phyloP scores from a whole-genome alignment of 1,140 invertebrate species.

The Pteromalus puparum region DNA sequence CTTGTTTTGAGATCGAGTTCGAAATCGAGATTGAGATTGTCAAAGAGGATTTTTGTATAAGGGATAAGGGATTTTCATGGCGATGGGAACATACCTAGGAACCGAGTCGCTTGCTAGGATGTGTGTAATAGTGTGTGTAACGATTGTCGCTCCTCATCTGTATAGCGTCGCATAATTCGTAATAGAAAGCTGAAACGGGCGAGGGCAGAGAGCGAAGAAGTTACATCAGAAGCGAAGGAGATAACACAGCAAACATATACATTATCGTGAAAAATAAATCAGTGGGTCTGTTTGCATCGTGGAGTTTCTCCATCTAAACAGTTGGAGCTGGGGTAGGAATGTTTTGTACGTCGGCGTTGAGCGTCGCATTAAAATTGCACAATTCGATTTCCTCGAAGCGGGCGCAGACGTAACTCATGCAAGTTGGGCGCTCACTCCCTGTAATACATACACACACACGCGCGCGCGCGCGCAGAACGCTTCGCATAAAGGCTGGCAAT shows the following conservation, averaged over 20 bases:
- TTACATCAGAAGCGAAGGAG: too few relatives aligned
- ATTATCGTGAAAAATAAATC: conserved; percentile 1
- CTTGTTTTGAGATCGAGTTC: too few relatives aligned
- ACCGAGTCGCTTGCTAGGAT: too few relatives aligned
- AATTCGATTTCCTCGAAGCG: conserved; percentile 3
- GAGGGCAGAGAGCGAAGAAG: too few relatives aligned
- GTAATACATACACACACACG: background rate
- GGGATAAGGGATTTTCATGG: too few relatives aligned
- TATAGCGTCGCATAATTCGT: too few relatives aligned
- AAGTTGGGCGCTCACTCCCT: background rate
- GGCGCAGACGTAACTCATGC: background rate
- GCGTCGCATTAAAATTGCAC: conserved; percentile 1
- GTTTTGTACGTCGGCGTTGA: background rate
- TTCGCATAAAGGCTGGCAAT: background rate
- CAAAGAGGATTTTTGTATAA: too few relatives aligned
- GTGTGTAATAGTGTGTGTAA: too few relatives aligned
- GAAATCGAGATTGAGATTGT: too few relatives aligned
- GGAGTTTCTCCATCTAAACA: background rate
- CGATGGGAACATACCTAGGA: too few relatives aligned
- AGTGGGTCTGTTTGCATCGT: background rate
- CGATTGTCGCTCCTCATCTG: too few relatives aligned
- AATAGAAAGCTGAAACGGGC: too few relatives aligned
- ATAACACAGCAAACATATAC: background rate
- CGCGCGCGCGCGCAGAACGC: background rate
- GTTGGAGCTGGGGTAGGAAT: background rate